Conservation (phyloP, 2,797 vertebrate genomes). For the Halcyon badia region DNA sequence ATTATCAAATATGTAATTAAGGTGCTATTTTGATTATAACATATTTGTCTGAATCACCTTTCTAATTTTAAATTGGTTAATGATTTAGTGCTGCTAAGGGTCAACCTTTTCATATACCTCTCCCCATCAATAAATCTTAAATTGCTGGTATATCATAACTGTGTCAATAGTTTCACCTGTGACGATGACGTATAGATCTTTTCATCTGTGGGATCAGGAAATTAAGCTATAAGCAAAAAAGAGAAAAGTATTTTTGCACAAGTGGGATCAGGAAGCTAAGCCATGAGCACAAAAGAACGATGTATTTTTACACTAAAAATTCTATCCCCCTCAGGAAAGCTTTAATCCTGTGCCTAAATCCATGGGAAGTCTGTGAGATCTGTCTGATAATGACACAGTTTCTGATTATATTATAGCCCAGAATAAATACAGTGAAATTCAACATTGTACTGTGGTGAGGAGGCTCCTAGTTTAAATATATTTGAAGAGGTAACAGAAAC, state of each 20-base stretch:
- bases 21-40: background rate
- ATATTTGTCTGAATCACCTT: background rate
- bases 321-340: background rate
- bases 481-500: background rate
- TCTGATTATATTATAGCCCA: background rate
- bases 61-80: background rate
- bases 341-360: background rate
- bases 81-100: background rate
- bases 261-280: background rate
- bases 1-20: background rate
- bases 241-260: background rate
- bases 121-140: background rate
- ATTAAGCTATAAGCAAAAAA: background rate
- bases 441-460: background rate
- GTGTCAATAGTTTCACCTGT: background rate
- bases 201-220: background rate
- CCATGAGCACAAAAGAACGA: background rate
- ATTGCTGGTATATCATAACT: background rate
- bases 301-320: background rate
- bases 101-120: background rate
- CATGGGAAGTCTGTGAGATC: background rate
- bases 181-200: background rate
- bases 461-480: background rate
- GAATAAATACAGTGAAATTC: background rate
- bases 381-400: background rate